A percentile compares a stretch with the other conserved stretches of the same genome.
phyloP scores from a whole-genome alignment of 2,113 vertebrate species.

The Chionodraco myersi region DNA sequence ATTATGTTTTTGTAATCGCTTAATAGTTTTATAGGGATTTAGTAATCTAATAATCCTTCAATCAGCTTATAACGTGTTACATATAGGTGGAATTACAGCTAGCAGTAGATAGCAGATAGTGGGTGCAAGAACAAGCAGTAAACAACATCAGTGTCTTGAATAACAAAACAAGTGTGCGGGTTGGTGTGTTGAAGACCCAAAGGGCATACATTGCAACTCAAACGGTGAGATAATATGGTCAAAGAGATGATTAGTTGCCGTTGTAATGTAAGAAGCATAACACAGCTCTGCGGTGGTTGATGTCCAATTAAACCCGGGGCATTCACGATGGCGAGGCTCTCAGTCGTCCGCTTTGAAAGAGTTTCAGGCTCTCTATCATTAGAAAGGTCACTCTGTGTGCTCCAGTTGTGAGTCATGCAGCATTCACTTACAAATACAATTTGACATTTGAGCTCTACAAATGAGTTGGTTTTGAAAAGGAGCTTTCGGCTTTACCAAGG shows the following conservation, averaged over 20 bases:
- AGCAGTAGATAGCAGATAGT: background rate
- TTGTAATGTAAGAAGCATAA: background rate
- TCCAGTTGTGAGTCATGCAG: constrained; percentile 39
- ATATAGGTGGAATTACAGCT: background rate
- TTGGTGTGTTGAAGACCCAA: background rate
- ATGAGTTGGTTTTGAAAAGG: background rate
- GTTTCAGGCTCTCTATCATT: constrained; percentile 3
- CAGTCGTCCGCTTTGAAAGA: background rate
- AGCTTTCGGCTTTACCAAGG: background rate
- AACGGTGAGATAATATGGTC: too few species aligned
- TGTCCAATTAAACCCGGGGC: constrained; percentile 4
- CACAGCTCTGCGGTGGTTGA: background rate
- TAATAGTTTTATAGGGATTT: background rate
- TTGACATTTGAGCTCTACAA: constrained; percentile 54
- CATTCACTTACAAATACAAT: constrained; percentile 36
- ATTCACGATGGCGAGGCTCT: background rate
- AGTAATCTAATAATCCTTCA: background rate
- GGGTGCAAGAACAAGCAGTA: background rate
- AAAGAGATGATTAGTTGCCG: constrained; percentile 3
- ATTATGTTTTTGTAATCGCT: background rate
- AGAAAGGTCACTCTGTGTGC: constrained; percentile 39
- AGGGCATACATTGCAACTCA: too few species aligned
- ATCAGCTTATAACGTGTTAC: background rate
- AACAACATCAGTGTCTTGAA: background rate
- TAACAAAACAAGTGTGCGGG: background rate